Evolutionary conservation across 2,113 vertebrate genomes (phyloP).

Genomic region (Tragulus kanchil): DNA sequence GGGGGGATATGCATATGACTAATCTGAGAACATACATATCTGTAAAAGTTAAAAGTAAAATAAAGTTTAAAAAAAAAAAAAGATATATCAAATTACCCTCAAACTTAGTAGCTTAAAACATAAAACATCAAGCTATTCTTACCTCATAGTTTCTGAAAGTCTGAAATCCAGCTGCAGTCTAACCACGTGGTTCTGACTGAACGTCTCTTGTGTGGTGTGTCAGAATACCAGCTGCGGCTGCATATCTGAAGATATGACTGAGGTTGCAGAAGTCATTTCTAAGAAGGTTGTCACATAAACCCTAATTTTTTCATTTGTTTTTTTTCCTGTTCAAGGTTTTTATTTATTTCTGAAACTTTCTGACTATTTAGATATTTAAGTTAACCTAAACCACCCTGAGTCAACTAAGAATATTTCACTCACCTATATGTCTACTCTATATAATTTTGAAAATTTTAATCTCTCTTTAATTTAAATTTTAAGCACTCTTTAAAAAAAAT

Average conservation of each 20-base stretch:
- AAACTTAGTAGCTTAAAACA: neutral
- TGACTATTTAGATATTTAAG: neutral
- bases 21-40: too few species aligned
- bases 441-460: slow-evolving; percentile 48
- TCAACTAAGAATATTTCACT: neutral
- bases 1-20: too few species aligned
- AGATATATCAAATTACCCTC: neutral
- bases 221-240: neutral
- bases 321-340: neutral
- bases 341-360: neutral
- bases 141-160: neutral
- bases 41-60: too few species aligned
- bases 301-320: neutral
- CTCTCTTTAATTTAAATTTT: slow-evolving; percentile 32
- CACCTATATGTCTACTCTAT: neutral
- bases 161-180: neutral
- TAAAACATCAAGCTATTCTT: neutral
- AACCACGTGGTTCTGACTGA: neutral
- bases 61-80: too few species aligned
- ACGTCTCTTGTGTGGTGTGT: neutral
- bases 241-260: neutral
- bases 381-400: neutral
- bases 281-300: neutral
- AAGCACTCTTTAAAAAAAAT: neutral
- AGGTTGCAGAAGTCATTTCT: neutral